phyloP scores from a whole-genome alignment of 1,140 invertebrate genomes.

The Drosophila melanogaster region DNA sequence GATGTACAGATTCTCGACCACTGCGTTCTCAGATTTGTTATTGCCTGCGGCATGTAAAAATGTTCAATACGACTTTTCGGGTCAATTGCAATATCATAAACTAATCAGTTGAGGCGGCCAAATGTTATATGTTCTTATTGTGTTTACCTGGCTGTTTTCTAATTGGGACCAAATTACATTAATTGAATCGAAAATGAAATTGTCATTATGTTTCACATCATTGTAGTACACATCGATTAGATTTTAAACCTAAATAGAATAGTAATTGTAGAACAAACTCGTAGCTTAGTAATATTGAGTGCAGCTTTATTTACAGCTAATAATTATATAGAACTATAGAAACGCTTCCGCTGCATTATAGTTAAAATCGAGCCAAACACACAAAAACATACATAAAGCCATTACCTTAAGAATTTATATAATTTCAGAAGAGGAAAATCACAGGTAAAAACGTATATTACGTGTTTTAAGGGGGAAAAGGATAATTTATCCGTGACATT shows the following conservation, averaged over 20 bases:
- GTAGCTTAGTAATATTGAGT: constrained; percentile 56
- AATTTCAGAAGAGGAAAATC: constrained; percentile 1
- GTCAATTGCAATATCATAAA: constrained; percentile 34
- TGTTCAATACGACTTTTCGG: constrained; percentile 32
- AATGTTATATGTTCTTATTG: constrained; percentile 32
- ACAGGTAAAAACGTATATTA: constrained; percentile 13
- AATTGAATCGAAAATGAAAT: constrained; percentile 20
- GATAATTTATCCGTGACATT: neutral
- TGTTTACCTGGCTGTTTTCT: constrained; percentile 61
- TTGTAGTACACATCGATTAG: constrained; percentile 39
- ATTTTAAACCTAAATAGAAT: constrained; percentile 25
- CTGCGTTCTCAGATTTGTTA: constrained; percentile 64
- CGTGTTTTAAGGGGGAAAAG: no score
- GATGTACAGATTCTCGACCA: constrained; percentile 63
- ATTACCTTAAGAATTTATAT: neutral
- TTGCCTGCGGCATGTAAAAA: constrained; percentile 73
- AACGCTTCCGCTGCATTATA: constrained; percentile 60
- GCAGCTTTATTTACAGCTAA: constrained; percentile 45
- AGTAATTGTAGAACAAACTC: constrained; percentile 45
- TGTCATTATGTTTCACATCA: constrained; percentile 26
- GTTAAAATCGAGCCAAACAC: constrained; percentile 38
- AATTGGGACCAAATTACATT: constrained; percentile 26
- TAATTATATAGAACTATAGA: constrained; percentile 25
- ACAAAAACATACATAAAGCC: constrained; percentile 36
- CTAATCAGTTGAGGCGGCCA: constrained; percentile 19